Base-by-base conservation (phyloP, 2,888 invertebrate genomes). In the Augochlorella aurata region DNA sequence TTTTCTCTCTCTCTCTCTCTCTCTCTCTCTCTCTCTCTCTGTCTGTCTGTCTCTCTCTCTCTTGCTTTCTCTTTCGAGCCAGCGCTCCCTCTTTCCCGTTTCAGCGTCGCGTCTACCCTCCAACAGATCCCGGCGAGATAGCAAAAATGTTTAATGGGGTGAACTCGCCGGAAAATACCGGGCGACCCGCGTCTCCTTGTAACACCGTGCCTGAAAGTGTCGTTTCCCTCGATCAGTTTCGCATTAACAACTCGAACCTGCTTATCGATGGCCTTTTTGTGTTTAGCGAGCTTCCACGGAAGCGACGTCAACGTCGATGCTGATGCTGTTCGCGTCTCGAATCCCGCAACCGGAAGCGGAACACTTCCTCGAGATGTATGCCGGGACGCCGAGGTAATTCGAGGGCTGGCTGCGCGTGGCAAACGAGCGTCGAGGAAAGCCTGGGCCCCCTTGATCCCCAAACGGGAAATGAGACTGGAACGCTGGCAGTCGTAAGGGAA, bases 81-180 rank as follows among this genome's bases (percentile, higher is more conserved):
- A 79, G 81, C 83, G 38, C 74, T 74, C 81, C 67, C 75, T 68
- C 71, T 68, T 69, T 70, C 70, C 77, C 44, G 44, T 44, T 65
- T 75, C 83, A 44, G 66, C 74, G 50, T 74, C 84, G 81, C 75
- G 81, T 85, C 86, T 83, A 85, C 88, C 85, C 87, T 87, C 87
- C 79, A 88, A 85, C 89, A 89, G 91, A 91, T 92, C 89, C 90
- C 85, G 81, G 89, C 89, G 89, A 92, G 92, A 93, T 92, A 93
- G 92, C 90, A 91, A 91, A 92, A 92, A 93, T 92, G 92, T 92
- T 92, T 93, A 93, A 93, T 93, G 93, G 93, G 91, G 93, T 93
- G 93, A 93, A 93, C 92, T 93, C 93, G 89, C 87, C 87, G 92
- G 93, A 93, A 93, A 93, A 93, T 93, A 91, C 90, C 90, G 80